Base-by-base conservation (phyloP, 2,113 vertebrate genomes). In the Gallinago jamesoni region DNA sequence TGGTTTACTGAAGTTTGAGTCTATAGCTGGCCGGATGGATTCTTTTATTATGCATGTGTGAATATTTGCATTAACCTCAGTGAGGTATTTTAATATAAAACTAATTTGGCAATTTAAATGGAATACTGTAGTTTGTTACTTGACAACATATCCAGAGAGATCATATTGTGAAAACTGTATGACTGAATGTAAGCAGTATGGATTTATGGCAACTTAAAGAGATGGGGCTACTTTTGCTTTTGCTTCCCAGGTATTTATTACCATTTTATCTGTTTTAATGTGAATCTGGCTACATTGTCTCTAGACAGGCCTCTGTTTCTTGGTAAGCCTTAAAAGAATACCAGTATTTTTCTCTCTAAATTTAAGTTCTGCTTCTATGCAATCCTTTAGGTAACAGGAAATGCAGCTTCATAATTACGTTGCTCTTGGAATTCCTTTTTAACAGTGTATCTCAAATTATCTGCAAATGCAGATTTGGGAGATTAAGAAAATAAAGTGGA, bases 41-140 rank as follows among this genome's bases (percentile, higher is more conserved):
- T 72, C 22, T 47, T 68, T n/a, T 62, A 0, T 73, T 52, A 48
- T 5, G 39, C 0, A 1, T 10, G 6, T 77, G 25, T 70, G 60
- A 83, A 55, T 5, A 14, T 73, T 69, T 52, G 10, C 41, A n/a
- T 90, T 76, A 79, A 68, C 14, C 27, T 85, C 16, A 35, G 48
- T 82, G 70, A 59, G 8, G 10, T 64, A 33, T 72, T 94, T 68
- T 30, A 91, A 68, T 90, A 19, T 31, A 20, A 60, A 91, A 68
- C 14, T 69, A 37, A 69, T 73, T 53, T 45, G 39, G 13, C 31
- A 53, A 33, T 47, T 85, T 57, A 82, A 60, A 43, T 75, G 19
- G 67, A 64, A 60, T 48, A 5, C 17, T 52, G 1, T 31, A 70
- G 33, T n/a, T 81, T 14, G 25, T 82, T 82, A 21, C 31, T 89